Conservation (phyloP, 2,888 invertebrate genomes). For the Lottia gigantea region DNA sequence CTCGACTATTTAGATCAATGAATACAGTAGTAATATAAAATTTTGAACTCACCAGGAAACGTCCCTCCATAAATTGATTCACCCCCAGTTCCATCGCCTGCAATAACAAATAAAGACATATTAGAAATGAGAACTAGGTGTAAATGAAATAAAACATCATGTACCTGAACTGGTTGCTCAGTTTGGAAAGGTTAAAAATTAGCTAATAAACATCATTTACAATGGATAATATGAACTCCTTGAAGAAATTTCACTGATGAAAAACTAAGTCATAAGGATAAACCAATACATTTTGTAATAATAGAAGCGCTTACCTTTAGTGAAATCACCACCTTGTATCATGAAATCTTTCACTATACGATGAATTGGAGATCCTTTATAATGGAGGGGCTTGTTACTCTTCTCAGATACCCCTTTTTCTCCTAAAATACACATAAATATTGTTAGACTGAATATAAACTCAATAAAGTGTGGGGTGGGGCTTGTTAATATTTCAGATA, state of each 20-base stretch:
- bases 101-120: constrained; percentile 54
- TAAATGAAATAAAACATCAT: too few species aligned
- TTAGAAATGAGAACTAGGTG: too few species aligned
- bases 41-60: constrained; percentile 82
- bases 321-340: constrained; percentile 78
- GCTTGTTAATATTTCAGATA: too few species aligned
- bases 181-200: too few species aligned
- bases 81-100: constrained; percentile 96
- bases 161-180: too few species aligned
- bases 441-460: not conserved
- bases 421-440: constrained; percentile 71
- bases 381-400: constrained; percentile 82
- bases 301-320: constrained; percentile 75
- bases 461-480: too few species aligned
- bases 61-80: constrained; percentile 98
- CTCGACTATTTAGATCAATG: too few species aligned
- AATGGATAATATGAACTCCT: too few species aligned
- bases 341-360: constrained; percentile 97
- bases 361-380: constrained; percentile 85
- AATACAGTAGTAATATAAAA: too few species aligned
- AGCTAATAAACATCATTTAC: too few species aligned
- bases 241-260: too few species aligned
- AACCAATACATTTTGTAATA: constrained; percentile 18
- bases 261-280: too few species aligned
- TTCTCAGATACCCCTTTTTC: constrained; percentile 86